phyloP scores from a whole-genome alignment of 2,888 invertebrate genomes.

The Serrognathus titanus region DNA sequence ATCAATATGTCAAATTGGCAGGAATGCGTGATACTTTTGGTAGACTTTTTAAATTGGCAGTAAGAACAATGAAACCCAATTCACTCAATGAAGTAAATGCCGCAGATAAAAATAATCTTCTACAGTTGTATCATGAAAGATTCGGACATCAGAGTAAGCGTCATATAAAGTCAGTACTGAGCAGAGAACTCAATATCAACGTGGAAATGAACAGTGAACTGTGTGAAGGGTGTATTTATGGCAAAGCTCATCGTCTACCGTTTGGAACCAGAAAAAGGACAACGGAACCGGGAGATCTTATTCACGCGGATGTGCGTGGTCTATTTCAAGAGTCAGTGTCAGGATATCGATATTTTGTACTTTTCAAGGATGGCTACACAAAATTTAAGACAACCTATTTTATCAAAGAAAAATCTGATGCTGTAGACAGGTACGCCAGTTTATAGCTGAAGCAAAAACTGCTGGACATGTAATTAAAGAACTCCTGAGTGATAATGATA shows the following conservation, averaged over 20 bases:
- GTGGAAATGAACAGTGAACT: slow-evolving; percentile 27
- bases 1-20: too few relatives aligned
- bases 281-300: slow-evolving; percentile 28
- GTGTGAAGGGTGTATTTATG: slow-evolving; percentile 33
- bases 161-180: not conserved
- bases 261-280: slow-evolving; percentile 28
- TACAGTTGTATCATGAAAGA: slow-evolving; percentile 1
- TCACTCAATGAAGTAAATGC: not conserved
- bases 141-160: slow-evolving; percentile 3
- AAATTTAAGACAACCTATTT: slow-evolving; percentile 29
- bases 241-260: slow-evolving; percentile 30
- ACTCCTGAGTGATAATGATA: slow-evolving; percentile 34
- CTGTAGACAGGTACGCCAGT: slow-evolving; percentile 20
- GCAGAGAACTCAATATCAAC: slow-evolving; percentile 17
- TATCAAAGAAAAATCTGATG: slow-evolving; percentile 29
- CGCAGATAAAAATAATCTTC: not conserved
- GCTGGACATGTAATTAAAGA: slow-evolving; percentile 30
- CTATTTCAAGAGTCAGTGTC: not conserved
- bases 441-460: slow-evolving; percentile 22
- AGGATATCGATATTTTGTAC: slow-evolving; percentile 13
- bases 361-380: slow-evolving; percentile 23
- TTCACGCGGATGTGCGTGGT: slow-evolving; percentile 20
- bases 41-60: too few relatives aligned
- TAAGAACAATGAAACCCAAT: too few relatives aligned
- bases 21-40: too few relatives aligned